Conservation (phyloP, 2,797 vertebrate genomes). For the Sorex maritimensis region DNA sequence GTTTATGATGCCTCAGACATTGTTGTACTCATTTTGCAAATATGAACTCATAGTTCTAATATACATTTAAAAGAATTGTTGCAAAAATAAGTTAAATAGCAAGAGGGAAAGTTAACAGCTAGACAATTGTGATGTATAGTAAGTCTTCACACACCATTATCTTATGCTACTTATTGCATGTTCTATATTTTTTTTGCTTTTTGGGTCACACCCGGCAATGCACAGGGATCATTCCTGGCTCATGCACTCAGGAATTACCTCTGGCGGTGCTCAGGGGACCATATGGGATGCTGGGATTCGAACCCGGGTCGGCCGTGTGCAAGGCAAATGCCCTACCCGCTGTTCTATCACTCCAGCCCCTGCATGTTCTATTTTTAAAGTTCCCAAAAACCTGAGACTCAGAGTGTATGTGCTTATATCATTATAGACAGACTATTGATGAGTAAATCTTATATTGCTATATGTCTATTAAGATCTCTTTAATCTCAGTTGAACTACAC, state of each 20-base stretch:
- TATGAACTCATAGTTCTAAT: neutral
- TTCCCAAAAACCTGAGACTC: neutral
- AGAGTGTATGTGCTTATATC: no score
- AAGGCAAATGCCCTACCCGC: no score
- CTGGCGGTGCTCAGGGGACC: no score
- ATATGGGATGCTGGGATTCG: no score
- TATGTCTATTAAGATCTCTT: neutral
- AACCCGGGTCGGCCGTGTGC: no score
- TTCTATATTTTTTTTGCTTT: neutral
- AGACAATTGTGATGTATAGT: neutral
- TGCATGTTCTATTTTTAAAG: neutral
- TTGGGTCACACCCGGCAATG: no score
- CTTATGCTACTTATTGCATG: neutral
- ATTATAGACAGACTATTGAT: neutral
- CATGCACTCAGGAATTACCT: no score
- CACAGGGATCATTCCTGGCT: no score
- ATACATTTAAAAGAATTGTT: neutral
- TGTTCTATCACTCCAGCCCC: no score
- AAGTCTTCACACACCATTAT: neutral
- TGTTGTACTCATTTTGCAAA: conserved; percentile 5
- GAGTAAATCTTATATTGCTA: neutral
- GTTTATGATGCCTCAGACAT: neutral
- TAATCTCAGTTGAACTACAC: neutral
- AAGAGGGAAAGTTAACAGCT: no score
- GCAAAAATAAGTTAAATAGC: neutral